These are phyloP conservation scores for Quadriops clusia DNA, from an alignment of 2,888 invertebrate genomes.

Conservation along the genomic window DNA sequence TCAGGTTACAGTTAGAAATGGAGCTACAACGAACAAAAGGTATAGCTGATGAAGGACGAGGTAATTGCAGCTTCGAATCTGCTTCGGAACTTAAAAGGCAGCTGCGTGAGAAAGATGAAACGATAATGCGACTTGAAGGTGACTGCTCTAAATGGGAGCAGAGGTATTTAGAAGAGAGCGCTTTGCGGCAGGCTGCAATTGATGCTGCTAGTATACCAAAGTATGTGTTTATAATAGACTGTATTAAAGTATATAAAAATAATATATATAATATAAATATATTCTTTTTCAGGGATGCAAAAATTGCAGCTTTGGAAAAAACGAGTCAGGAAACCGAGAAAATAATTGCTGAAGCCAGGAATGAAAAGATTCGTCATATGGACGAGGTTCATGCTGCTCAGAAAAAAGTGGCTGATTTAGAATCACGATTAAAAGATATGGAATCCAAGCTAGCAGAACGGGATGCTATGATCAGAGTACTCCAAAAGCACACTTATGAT, in stretches of 20 bases:
- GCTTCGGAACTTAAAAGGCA: constrained; percentile 50
- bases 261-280: constrained; percentile 8
- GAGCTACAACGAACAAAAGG: constrained; percentile 55
- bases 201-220: constrained; percentile 68
- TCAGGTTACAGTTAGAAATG: constrained; percentile 73
- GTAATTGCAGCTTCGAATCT: constrained; percentile 38
- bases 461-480: constrained; percentile 81
- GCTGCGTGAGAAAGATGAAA: constrained; percentile 56
- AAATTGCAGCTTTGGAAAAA: constrained; percentile 73
- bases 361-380: constrained; percentile 79
- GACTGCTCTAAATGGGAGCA: constrained; percentile 81
- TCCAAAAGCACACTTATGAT: constrained; percentile 69
- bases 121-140: constrained; percentile 62
- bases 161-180: constrained; percentile 70
- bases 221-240: constrained; percentile 28
- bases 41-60: constrained; percentile 17
- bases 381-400: constrained; percentile 78
- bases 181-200: constrained; percentile 66
- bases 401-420: constrained; percentile 74
- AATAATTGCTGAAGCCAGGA: constrained; percentile 73
- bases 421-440: constrained; percentile 72
- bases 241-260: constrained; percentile 5
- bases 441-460: constrained; percentile 81
- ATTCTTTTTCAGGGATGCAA: constrained; percentile 53
- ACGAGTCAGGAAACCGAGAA: constrained; percentile 75